Evolutionary conservation across 2,888 invertebrate species (phyloP), one percentile per base, ranked within the genome.

Genomic region (Sinopyrophorus schimmeli): DNA sequence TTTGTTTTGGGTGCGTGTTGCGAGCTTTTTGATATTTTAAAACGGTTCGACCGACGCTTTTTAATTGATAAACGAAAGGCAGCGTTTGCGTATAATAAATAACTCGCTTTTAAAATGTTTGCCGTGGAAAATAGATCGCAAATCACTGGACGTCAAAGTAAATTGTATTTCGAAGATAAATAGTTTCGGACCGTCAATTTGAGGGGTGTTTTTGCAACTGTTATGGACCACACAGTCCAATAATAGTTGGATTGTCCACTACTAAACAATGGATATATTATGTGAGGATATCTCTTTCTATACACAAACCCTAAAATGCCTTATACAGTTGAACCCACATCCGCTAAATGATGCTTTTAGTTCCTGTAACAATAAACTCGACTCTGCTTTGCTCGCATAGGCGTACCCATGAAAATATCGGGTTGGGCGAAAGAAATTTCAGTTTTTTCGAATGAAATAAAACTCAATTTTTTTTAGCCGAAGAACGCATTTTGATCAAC

Each of bases 201-300:
- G 41, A 51, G 54, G n/a, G 50, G 40, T 43, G 44, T 43, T 51
- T 51, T 49, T 51, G 47, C 41, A 47, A 47, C 43, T 51, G 54
- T 15, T 46, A 47, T 54, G 47, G 50, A 35, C 54, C 47, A 51
- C 40, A 48, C 20, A 34, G n/a, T 40, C 40, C 43, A 47, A 53
- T 56, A 47, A 41, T 35, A 23, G 30, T 7, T 15, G 31, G 34
- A 54, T 52, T 56, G 54, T 56, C 30, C 49, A 37, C 18, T 44
- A 17, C 39, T 39, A 46, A 30, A 54, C 56, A 51, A 52, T 53
- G 20, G 49, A 37, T 11, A 32, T 40, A 37, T 46, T n/a, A n/a
- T n/a, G n/a, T n/a, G n/a, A n/a, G n/a, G n/a, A 42, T 23, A 34
- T 26, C 24, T 32, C 30, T 35, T 26, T 37, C 34, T 41, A 23